Evolutionary conservation across 2,888 invertebrate species (phyloP), one percentile per base, ranked within the genome.

Genomic region (Dryomyza anilis): DNA sequence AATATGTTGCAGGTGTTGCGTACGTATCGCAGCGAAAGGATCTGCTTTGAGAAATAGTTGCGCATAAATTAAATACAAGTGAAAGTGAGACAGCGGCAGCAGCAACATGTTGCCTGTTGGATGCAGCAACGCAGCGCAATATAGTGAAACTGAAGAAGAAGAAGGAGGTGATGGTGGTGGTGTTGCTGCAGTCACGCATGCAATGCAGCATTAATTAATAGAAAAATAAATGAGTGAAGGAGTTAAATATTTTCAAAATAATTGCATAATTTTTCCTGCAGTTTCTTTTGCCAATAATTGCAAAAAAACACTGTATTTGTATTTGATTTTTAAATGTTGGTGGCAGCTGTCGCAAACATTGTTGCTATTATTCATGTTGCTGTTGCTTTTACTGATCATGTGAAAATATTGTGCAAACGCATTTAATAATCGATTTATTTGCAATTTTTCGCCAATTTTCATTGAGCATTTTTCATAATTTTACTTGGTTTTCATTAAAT

Each of bases 81-180:
- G 59, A 59, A 59, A 59, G 59, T 59, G 39, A 57, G 57, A 14
- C 29, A 33, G 30, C 2, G 14, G 43, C 7, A 23, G 25, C 19
- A n/a, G 27, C 27, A 25, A 16, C 55, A 43, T 43, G 50, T 50
- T 50, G 50, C 21, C 16, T 25, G 50, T 14, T n/a, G 50, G 14
- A 6, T 21, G 25, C 16, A 25, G 25, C 14, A 27, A 19, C 4
- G 23, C 14, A 23, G 25, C 27, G 50, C 50, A 50, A 39, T n/a
- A 39, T 39, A n/a, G 12, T 39, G 39, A n/a, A 16, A 10, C 27
- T 21, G n/a, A 21, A 14, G 25, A 25, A 21, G 23, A 25, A 50
- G 50, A 25, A 39, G 39, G 39, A 6, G 39, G 39, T 3, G 7
- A 33, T 7, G 7, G 4, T 12, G 39, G n/a, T 12, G 39, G 39